Conservation (phyloP, 2,113 vertebrate species). For the Myotis lucifugus region DNA sequence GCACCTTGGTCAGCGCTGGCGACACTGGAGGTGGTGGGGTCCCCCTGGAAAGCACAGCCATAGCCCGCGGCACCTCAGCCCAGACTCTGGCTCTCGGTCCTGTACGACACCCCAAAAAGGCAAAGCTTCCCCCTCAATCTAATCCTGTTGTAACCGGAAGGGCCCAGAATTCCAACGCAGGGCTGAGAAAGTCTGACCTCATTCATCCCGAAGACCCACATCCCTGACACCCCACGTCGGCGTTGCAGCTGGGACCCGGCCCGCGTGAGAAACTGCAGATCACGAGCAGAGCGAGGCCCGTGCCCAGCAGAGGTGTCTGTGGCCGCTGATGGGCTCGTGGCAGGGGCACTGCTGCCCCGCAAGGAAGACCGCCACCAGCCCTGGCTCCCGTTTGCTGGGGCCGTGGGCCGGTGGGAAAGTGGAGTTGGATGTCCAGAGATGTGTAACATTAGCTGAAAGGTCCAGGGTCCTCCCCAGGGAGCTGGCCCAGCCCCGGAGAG, state of each 20-base stretch:
- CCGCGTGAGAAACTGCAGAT: not conserved
- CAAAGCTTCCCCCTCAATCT: not conserved
- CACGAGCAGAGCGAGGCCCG: not conserved
- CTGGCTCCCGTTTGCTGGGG: not conserved
- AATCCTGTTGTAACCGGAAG: not conserved
- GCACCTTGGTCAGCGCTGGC: slow-evolving; percentile 38
- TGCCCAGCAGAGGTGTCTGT: not conserved
- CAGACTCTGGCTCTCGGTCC: not conserved
- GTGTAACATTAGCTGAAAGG: not conserved
- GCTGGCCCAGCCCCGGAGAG: not conserved
- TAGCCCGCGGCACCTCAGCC: not conserved
- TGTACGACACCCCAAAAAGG: not conserved
- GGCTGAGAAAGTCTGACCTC: not conserved
- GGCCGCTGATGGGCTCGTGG: not conserved
- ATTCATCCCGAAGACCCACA: not conserved
- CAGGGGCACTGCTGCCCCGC: not conserved
- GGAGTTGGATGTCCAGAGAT: not conserved
- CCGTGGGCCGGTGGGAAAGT: no score
- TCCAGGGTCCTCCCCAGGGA: not conserved
- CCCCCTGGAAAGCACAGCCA: not conserved
- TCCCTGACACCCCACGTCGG: not conserved
- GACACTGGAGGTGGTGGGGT: not conserved
- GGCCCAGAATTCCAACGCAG: not conserved
- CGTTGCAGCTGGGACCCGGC: not conserved
- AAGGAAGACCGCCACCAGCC: not conserved